Conservation (phyloP, 1,140 invertebrate species). For the Trichonephila clavata region DNA sequence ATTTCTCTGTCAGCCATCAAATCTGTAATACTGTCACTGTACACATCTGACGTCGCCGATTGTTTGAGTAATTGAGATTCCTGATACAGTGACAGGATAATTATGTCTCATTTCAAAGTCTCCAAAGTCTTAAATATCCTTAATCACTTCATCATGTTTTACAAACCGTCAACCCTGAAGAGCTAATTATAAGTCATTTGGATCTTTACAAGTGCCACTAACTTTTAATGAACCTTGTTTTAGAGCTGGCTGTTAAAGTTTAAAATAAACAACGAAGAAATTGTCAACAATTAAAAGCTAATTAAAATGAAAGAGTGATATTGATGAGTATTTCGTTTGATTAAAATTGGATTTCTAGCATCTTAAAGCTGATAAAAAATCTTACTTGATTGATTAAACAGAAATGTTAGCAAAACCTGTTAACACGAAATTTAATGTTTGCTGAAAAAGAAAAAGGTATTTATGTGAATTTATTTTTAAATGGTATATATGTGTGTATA, state of each 20-base stretch:
- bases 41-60: neutral
- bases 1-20: too few species aligned
- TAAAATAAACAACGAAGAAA: neutral
- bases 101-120: neutral
- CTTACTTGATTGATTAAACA: too few species aligned
- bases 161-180: neutral
- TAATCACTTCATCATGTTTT: conserved; percentile 1
- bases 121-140: neutral
- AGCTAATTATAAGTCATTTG: conserved; percentile 4
- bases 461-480: too few species aligned
- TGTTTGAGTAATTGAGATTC: neutral
- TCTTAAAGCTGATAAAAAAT: too few species aligned
- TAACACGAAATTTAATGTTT: too few species aligned
- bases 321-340: neutral
- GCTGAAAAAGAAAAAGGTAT: too few species aligned
- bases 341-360: too few species aligned
- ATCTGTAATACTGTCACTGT: neutral
- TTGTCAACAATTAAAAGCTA: neutral
- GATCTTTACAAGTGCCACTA: neutral
- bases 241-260: neutral
- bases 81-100: neutral
- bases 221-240: conserved; percentile 30
- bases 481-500: too few species aligned
- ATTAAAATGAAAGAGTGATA: neutral
- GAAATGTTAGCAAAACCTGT: too few species aligned